Base-by-base conservation (phyloP, 2,888 invertebrate genomes). In the Oscheius sp. region DNA sequence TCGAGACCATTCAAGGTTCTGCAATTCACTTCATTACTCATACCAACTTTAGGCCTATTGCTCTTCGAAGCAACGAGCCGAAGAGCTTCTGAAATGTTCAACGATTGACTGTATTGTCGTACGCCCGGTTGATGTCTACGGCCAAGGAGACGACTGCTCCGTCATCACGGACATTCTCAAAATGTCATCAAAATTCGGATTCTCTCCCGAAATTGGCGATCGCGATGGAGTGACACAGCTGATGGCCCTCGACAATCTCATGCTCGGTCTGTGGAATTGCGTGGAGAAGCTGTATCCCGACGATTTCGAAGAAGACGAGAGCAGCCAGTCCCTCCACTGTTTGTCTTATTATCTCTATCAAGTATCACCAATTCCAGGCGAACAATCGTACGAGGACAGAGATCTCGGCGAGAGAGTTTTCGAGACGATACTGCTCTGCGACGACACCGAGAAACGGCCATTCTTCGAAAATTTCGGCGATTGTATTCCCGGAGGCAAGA, bases 201-300 rank as follows among this genome's bases (percentile, higher is more conserved):
- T 68, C 29, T 51, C 85, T 13, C 79, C 84, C 0, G 50, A 74
- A 10, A 73, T 87, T 50, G 86, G 87, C 1, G 87, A 86, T 47
- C 62, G 79, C 32, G 83, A 79, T 32, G 86, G 87, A 1, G 82
- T 81, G 29, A 74, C 84, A 66, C 87, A 87, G 82, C 79, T 88
- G 80, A 80, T 87, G 1, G 85, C 85, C 65, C 84, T 83, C 51
- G 84, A 86, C 29, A 87, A 87, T 70, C 79, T 80, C 0, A 81
- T 86, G 0, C 70, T 68, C 9, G 82, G 84, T 10, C 42, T 87
- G 5, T 77, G 79, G 78, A 59, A 63, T n/a, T 77, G 79, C 48
- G 71, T 47, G 13, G 37, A 72, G 32, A 72, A 72, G 29, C 53
- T 72, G 5, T 51, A 21, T 29, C 35, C 33, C 21, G 9, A 10